Conservation (phyloP, 1,140 invertebrate genomes). For the Magallana angulata region DNA sequence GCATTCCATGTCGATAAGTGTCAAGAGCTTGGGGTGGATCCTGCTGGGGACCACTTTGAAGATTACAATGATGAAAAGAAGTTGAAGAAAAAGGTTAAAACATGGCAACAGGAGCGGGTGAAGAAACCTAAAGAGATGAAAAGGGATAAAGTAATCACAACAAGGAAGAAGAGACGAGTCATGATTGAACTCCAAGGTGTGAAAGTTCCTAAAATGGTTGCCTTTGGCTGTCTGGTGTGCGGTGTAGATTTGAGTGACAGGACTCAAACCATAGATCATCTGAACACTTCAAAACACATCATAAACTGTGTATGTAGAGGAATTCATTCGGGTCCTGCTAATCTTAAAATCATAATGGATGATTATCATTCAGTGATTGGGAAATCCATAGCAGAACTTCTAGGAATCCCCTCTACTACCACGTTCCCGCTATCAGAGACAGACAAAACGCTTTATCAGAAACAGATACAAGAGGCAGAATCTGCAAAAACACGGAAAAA, state of each 20-base stretch:
- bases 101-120: background rate
- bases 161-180: background rate
- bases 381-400: background rate
- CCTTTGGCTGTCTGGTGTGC: background rate
- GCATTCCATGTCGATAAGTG: background rate
- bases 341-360: background rate
- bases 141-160: background rate
- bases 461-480: background rate
- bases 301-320: background rate
- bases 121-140: too few relatives aligned
- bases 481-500: background rate
- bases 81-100: background rate
- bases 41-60: constrained; percentile 19
- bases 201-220: background rate
- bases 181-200: background rate
- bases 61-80: background rate
- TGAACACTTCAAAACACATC: background rate
- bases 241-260: background rate
- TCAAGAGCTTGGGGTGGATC: background rate
- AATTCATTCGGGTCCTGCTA: background rate
- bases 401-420: background rate
- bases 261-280: background rate
- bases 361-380: background rate
- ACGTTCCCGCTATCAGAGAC: background rate
- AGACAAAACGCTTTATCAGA: background rate